Percentiles rank a stretch among this genome's conserved stretches.
Evolutionary conservation across 2,113 vertebrate species (phyloP).

Genomic region (Ibidorhyncha struthersii): DNA sequence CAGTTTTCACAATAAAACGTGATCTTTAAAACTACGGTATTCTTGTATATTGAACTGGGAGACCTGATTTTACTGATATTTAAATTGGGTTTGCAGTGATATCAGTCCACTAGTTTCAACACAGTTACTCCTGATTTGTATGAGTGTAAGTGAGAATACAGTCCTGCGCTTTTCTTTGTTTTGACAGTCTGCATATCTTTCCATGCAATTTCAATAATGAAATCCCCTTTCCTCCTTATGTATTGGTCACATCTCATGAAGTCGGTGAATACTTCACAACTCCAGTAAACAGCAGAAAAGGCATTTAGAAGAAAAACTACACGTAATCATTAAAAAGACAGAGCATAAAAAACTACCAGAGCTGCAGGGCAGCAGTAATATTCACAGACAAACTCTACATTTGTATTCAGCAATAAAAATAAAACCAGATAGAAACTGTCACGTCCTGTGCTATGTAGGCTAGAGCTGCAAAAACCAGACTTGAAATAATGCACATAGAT

Average conservation of each 20-base stretch:
- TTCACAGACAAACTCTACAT: background rate
- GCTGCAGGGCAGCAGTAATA: background rate
- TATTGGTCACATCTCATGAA: conserved; percentile 25
- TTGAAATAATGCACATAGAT: conserved; percentile 4
- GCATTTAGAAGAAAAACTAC: conserved; percentile 6
- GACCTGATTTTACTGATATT: background rate
- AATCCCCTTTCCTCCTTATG: background rate
- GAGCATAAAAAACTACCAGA: background rate
- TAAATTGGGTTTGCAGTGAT: background rate
- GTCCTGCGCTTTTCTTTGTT: background rate
- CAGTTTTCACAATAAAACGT: background rate
- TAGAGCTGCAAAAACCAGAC: conserved; percentile 44
- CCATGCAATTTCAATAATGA: conserved; percentile 47
- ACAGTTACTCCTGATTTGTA: background rate
- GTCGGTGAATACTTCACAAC: background rate
- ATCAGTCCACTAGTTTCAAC: background rate
- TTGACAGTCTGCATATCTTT: conserved; percentile 26
- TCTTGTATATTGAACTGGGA: background rate
- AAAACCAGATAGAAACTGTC: conserved; percentile 59
- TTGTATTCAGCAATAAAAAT: conserved; percentile 51
- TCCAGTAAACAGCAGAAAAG: conserved; percentile 22
- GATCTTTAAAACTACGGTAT: background rate
- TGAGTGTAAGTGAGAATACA: background rate
- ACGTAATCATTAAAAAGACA: conserved; percentile 31
- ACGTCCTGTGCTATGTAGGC: conserved; percentile 16